Conservation (phyloP, 2,888 invertebrate genomes). For the Cataglyphis altisquamis region DNA sequence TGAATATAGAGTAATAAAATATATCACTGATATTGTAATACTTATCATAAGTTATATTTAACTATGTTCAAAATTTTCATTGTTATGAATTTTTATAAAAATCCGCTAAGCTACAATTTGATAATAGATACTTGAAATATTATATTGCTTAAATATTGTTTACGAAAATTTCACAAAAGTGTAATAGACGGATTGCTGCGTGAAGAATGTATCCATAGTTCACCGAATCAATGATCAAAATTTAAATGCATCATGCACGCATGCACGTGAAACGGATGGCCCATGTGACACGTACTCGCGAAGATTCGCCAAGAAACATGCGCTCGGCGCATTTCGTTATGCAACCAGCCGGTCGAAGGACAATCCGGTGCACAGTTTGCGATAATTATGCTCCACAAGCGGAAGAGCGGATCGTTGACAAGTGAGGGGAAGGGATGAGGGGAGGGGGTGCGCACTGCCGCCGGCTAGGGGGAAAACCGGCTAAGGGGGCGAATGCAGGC, state of each 20-base stretch:
- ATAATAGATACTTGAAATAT: too few species aligned
- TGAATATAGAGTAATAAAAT: background rate
- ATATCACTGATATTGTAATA: background rate
- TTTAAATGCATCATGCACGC: slow-evolving; percentile 25
- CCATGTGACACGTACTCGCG: slow-evolving; percentile 58
- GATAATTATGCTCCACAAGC: slow-evolving; percentile 67
- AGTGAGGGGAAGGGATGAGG: background rate
- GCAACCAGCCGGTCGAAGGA: slow-evolving; percentile 70
- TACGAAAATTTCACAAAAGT: background rate
- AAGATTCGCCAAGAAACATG: slow-evolving; percentile 46
- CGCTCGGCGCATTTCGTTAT: slow-evolving; percentile 65
- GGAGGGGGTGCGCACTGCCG: background rate
- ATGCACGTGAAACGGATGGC: slow-evolving; percentile 52
- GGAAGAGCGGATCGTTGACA: slow-evolving; percentile 59
- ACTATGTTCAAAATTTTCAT: background rate
- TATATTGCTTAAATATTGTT: background rate
- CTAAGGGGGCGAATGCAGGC: slow-evolving; percentile 36
- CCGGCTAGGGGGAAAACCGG: slow-evolving; percentile 7
- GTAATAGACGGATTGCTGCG: background rate
- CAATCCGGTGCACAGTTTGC: slow-evolving; percentile 52
- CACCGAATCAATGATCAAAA: slow-evolving; percentile 32
- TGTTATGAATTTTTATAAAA: background rate
- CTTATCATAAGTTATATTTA: background rate
- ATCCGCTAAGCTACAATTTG: background rate
- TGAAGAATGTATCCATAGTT: slow-evolving; percentile 36